Percentiles rank a stretch among this genome's conserved stretches.
Conservation (phyloP, 2,797 vertebrate genomes). For the Onychomys arenicola region DNA sequence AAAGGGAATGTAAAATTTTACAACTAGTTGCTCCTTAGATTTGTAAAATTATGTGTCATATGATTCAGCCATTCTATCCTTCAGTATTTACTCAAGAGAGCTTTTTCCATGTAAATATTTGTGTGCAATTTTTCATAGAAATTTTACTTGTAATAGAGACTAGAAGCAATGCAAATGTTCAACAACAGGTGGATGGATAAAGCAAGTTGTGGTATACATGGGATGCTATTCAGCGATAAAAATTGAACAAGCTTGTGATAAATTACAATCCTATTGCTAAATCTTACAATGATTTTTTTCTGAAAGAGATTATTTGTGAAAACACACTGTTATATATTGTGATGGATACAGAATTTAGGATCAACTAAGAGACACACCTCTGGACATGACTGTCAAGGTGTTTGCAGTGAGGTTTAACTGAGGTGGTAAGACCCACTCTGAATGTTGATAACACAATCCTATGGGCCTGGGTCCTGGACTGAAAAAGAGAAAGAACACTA, state of each 20-base stretch:
- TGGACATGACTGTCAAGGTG: neutral
- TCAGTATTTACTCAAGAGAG: conserved; percentile 15
- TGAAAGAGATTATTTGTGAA: neutral
- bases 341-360: neutral
- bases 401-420: neutral
- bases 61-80: neutral
- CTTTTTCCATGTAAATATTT: neutral
- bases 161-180: neutral
- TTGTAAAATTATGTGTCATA: neutral
- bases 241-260: neutral
- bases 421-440: neutral
- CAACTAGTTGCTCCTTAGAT: neutral
- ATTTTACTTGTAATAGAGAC: conserved; percentile 16
- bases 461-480: neutral
- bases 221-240: neutral
- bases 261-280: neutral
- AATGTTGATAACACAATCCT: neutral
- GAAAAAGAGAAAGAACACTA: neutral
- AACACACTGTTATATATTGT: neutral
- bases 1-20: neutral
- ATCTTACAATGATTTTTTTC: neutral
- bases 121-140: neutral
- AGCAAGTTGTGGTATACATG: neutral
- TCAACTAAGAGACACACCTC: neutral
- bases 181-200: neutral